These are phyloP conservation scores for Myrmophylax atrothorax DNA, from an alignment of 2,113 vertebrate genomes.

Conservation along the genomic window DNA sequence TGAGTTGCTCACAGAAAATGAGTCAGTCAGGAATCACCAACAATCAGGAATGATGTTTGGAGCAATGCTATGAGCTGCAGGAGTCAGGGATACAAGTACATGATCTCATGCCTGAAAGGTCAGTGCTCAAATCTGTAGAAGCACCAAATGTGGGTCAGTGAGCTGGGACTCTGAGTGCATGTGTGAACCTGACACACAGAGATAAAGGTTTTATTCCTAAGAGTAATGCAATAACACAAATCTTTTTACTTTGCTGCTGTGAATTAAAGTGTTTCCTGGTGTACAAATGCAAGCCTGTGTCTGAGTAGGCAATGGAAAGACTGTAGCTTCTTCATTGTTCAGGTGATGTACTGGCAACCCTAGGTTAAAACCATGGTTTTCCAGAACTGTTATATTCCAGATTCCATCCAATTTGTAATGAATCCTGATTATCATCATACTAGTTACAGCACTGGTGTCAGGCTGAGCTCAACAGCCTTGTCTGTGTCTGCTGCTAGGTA, in stretches of 20 bases:
- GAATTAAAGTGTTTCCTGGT: neutral
- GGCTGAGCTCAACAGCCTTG: neutral
- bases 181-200: neutral
- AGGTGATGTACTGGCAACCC: neutral
- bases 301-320: neutral
- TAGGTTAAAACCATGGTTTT: neutral
- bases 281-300: neutral
- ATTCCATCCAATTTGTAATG: neutral
- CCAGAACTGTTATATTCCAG: neutral
- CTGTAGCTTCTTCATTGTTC: neutral
- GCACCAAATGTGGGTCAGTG: neutral
- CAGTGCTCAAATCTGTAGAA: neutral
- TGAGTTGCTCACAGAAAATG: neutral
- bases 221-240: neutral
- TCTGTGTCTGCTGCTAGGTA: neutral
- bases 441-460: neutral
- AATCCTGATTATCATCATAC: neutral
- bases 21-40: neutral
- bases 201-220: neutral
- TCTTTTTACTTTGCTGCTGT: neutral
- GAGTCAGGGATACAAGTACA: neutral
- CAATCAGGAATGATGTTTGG: fast-evolving
- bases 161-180: neutral
- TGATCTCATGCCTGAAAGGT: neutral
- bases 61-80: neutral